Base-by-base conservation (phyloP, 2,797 vertebrate genomes). In the Pempheris klunzingeri region DNA sequence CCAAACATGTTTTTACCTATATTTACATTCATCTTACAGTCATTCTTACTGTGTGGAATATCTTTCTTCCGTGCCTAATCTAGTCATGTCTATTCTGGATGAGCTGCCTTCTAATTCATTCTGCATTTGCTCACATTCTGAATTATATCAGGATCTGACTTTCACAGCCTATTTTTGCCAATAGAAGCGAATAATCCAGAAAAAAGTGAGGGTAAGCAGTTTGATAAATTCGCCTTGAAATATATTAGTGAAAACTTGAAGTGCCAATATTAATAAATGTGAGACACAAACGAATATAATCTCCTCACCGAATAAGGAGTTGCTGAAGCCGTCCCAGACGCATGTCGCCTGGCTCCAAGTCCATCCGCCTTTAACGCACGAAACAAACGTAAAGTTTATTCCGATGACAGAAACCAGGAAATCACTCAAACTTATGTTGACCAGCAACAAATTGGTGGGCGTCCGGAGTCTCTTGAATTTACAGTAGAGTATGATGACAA, bases 271-370 rank as follows among this genome's bases (percentile, higher is more conserved):
- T 28, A 3, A 66, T 7, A 3, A 26, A 52, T 34, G 20, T 65
- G 5, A 76, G 9, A 67, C 2, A 36, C 4, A 14, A 44, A 58
- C 28, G 0, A 53, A 18, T 5, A 8, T 6, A 5, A 5, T 8
- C 12, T 5, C 1, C 0, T 59, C 87, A 99, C 98, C 97, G 38
- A 97, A 97, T 57, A 99, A 92, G 85, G 95, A 97, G 95, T 96
- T 96, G 95, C 96, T 96, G 95, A 98, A 98, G 65, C 97, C 97
- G 90, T 98, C 97, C 97, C 98, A 98, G 57, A 92, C 80, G 93
- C 97, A 98, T 20, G 96, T 96, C 38, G 93, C 90, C 13, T 89
- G 78, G 87, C 95, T 96, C 96, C 97, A 97, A 3, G 94, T 91
- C 97, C 97, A 97, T 49, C 95, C 91, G 73, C 95, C 94, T 81